A percentile compares a stretch with the other conserved stretches of the same genome.
These are phyloP conservation scores for Drosophila quadrilineata DNA, from an alignment of 1,140 invertebrate genomes.

Conservation along the genomic window DNA sequence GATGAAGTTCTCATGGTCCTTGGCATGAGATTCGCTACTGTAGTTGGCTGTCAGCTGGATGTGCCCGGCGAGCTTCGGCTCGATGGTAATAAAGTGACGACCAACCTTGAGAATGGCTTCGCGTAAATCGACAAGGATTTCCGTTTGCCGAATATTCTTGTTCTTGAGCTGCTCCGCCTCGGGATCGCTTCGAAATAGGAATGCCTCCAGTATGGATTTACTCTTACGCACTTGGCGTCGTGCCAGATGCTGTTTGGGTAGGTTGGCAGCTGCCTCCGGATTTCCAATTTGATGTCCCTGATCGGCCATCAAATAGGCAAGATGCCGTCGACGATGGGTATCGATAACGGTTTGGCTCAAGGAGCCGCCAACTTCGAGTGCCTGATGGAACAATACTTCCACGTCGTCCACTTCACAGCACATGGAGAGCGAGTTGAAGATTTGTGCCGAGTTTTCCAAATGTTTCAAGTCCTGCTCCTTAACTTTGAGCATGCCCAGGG, in stretches of 20 bases:
- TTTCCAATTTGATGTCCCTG: constrained; percentile 95
- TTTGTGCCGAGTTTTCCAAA: constrained; percentile 96
- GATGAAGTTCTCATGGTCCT: constrained; percentile 96
- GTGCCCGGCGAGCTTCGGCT: constrained; percentile 83
- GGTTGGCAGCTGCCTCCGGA: constrained; percentile 92
- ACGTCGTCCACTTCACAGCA: constrained; percentile 96
- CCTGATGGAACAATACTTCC: constrained; percentile 84
- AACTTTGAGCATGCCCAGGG: constrained; percentile 96
- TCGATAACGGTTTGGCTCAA: constrained; percentile 94
- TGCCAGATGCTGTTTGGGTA: constrained; percentile 94
- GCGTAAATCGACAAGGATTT: constrained; percentile 96
- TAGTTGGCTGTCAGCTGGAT: constrained; percentile 95
- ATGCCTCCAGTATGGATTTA: constrained; percentile 94
- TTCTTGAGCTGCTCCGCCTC: constrained; percentile 89
- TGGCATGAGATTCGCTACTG: constrained; percentile 95
- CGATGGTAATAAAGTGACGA: constrained; percentile 79
- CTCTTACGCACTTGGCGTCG: constrained; percentile 93
- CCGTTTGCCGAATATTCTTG: constrained; percentile 97
- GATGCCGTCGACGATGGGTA: constrained; percentile 93
- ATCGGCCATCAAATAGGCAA: constrained; percentile 97
- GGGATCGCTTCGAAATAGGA: constrained; percentile 90
- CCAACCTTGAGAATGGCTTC: constrained; percentile 93
- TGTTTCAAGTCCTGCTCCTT: constrained; percentile 92
- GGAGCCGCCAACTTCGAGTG: constrained; percentile 85
- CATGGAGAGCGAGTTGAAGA: constrained; percentile 97